Percentiles rank a stretch among this genome's conserved stretches.
These are phyloP conservation scores for Atractosteus spatula DNA, from an alignment of 2,113 vertebrate genomes.

Conservation along the genomic window DNA sequence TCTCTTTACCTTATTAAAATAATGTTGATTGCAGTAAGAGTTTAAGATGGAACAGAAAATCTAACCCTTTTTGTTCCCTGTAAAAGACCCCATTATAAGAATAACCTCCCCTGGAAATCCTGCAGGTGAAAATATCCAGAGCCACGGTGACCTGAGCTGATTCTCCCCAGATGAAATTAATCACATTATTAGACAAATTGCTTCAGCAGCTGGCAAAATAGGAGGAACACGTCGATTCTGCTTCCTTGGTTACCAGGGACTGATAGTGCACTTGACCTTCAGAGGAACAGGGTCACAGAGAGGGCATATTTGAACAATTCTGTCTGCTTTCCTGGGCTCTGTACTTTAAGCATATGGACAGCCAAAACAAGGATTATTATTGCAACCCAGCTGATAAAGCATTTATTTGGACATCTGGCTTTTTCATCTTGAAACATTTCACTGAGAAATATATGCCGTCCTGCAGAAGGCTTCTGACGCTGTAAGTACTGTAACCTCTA, in stretches of 20 bases:
- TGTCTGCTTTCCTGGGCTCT: constrained; percentile 29
- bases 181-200: constrained; percentile 45
- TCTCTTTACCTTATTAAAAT: not conserved
- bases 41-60: not conserved
- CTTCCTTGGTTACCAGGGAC: constrained; percentile 60
- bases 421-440: not conserved
- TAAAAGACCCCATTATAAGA: not conserved
- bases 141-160: constrained; percentile 22
- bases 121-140: constrained; percentile 5
- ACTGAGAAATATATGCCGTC: constrained; percentile 43
- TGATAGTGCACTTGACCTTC: constrained; percentile 64
- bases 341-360: constrained; percentile 15
- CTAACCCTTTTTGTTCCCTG: not conserved
- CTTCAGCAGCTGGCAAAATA: constrained; percentile 49
- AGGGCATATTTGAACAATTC: constrained; percentile 51
- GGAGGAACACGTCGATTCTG: constrained; percentile 43
- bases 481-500: constrained; percentile 39
- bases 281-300: constrained; percentile 52
- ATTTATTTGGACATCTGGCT: not conserved
- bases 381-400: not conserved
- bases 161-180: constrained; percentile 38
- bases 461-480: constrained; percentile 39
- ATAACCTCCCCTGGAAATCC: not conserved
- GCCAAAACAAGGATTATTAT: constrained; percentile 4
- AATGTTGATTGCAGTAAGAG: not conserved